Base-by-base conservation (phyloP, 2,113 vertebrate genomes). In the Poecilia latipinna region DNA sequence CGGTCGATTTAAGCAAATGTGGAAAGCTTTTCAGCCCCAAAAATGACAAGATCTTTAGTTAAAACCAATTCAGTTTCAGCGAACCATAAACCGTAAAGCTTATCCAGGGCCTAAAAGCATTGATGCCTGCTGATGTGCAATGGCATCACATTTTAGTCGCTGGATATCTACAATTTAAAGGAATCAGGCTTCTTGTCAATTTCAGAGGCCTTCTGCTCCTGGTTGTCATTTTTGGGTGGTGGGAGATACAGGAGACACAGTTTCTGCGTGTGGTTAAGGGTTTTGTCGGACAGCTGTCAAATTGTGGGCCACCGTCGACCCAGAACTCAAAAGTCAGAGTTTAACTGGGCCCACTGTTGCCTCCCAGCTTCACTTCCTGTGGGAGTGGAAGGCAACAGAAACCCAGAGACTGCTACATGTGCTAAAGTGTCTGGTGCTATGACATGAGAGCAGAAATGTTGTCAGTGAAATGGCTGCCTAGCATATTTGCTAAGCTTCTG, bases 401-500 rank as follows among this genome's bases (percentile, higher is more conserved):
- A 88, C 80, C 84, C 82, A 77, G 83, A 85, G 83, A 77, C 88
- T 88, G 87, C 86, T 89, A 79, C 90, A 86, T 83, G 85, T 54
- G 35, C 86, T 78, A 74, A 67, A 80, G 61, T 7, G 78, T 84
- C 73, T 69, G 84, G 85, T 91, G 92, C 86, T 84, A 90, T 93
- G 91, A 89, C 86, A 89, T 93, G 92, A 93, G 85, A 89, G 85
- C 84, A 92, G 83, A 74, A 89, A 93, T 90, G 91, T 85, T 84
- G 91, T 90, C 84, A 89, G 88, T 90, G 91, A 93, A 90, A 93
- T 93, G 91, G 83, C 91, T 92, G 91, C 82, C 82, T 90, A 44
- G 76, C 72, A 85, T 90, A 93, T 94, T 94, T 93, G 88, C 88
- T 93, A 93, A 94, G 91, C 93, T 94, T 94, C 93, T 93, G 92